These are phyloP conservation scores for Ptilorrhoa leucosticta DNA, from an alignment of 2,113 vertebrate genomes.

Conservation along the genomic window DNA sequence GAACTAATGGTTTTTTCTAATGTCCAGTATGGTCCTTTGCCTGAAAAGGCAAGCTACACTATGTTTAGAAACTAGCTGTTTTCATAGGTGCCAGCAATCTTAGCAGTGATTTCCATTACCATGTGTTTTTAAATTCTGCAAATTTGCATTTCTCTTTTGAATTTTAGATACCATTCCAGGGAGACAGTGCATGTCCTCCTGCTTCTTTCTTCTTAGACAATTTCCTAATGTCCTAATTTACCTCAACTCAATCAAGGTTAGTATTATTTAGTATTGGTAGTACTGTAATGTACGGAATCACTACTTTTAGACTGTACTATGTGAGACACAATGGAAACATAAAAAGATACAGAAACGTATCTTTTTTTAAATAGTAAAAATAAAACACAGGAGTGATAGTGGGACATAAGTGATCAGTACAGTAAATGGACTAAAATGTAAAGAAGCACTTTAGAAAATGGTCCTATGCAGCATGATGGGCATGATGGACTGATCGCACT, in stretches of 20 bases:
- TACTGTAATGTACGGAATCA: background rate
- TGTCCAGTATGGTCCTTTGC: background rate
- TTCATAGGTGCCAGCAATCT: background rate
- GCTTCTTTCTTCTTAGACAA: constrained; percentile 91
- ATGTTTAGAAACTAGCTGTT: background rate
- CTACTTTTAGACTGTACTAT: background rate
- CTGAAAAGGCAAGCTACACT: background rate
- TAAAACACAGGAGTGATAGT: background rate
- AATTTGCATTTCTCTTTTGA: constrained; percentile 14
- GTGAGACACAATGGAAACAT: background rate
- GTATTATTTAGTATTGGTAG: constrained; percentile 1
- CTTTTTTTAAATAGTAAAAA: background rate
- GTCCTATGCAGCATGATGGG: background rate
- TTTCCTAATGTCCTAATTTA: constrained; percentile 96
- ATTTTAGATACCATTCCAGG: constrained; percentile 93
- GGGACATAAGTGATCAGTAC: background rate
- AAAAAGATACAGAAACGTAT: background rate
- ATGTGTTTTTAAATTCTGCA: background rate
- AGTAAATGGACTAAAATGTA: background rate
- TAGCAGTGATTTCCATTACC: background rate
- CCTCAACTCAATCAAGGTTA: constrained; percentile 96
- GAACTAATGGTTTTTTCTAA: constrained; percentile 4
- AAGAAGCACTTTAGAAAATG: background rate
- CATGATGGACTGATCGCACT: background rate
- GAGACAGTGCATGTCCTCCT: constrained; percentile 96